Conservation (phyloP, 1,140 invertebrate genomes). For the Agraylea sexmaculata region DNA sequence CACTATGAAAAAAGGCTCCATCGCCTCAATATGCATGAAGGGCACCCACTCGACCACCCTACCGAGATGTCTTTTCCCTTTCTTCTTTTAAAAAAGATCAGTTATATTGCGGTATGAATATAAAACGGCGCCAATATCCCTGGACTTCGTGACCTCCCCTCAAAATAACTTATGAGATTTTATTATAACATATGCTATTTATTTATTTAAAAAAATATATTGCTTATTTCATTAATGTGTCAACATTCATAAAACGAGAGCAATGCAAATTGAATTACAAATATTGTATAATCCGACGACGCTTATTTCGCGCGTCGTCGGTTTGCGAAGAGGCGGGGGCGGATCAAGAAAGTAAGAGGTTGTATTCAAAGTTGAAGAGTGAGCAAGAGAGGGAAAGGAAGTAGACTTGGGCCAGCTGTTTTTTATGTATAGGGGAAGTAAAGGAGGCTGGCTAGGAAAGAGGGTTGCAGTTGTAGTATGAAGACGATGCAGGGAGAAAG, state of each 20-base stretch:
- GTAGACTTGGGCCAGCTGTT: neutral
- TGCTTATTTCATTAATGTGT: no score
- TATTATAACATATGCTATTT: no score
- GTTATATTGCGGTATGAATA: conserved; percentile 21
- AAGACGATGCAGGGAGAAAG: no score
- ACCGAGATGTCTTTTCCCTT: conserved; percentile 7
- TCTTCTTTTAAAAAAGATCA: conserved; percentile 20
- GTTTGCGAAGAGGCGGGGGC: neutral
- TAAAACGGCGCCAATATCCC: conserved; percentile 18
- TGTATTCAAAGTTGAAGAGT: no score
- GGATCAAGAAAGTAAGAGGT: neutral
- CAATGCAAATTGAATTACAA: no score
- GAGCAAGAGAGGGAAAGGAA: neutral
- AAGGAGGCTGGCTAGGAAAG: no score
- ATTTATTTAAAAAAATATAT: no score
- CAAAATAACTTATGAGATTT: no score
- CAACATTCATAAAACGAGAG: neutral
- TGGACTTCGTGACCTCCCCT: neutral
- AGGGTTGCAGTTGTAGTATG: no score
- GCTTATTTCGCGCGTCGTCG: no score
- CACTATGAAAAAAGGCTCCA: conserved; percentile 5
- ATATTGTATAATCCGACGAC: no score
- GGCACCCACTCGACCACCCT: conserved; percentile 7
- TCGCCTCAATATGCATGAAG: neutral
- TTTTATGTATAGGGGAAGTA: conserved; percentile 1